These are phyloP conservation scores for Sebastolobus alascanus DNA, from an alignment of 2,797 vertebrate genomes.

Conservation along the genomic window DNA sequence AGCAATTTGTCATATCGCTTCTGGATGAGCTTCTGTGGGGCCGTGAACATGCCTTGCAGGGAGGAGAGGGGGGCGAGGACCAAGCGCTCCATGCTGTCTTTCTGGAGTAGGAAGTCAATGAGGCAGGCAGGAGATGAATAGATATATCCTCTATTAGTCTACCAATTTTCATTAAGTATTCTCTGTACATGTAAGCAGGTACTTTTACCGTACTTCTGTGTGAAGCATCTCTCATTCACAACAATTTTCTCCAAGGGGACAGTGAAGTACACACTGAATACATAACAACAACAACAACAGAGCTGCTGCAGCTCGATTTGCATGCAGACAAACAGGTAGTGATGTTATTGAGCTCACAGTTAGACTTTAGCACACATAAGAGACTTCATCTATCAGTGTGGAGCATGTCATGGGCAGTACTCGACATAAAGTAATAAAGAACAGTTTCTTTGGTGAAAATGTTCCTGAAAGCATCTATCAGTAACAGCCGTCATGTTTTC, in stretches of 20 bases:
- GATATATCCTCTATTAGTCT: background rate
- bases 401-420: background rate
- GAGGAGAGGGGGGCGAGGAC: constrained; percentile 89
- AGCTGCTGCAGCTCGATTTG: constrained; percentile 21
- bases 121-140: background rate
- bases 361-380: constrained; percentile 13
- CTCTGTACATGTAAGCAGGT: constrained; percentile 1
- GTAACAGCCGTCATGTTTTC: constrained; percentile 16
- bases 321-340: constrained; percentile 23
- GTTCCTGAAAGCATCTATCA: constrained; percentile 12
- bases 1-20: constrained; percentile 98
- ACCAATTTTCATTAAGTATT: background rate
- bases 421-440: background rate
- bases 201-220: background rate
- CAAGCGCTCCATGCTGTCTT: constrained; percentile 85
- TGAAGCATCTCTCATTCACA: background rate
- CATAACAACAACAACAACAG: constrained; percentile 2
- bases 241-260: background rate
- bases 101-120: constrained; percentile 76
- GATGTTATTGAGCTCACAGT: constrained; percentile 3
- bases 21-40: constrained; percentile 97
- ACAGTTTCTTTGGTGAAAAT: background rate
- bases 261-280: background rate
- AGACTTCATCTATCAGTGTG: constrained; percentile 2
- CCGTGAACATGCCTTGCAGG: constrained; percentile 91